Evolutionary conservation across 2,797 vertebrate genomes (phyloP).

Genomic region (Platyrinchus mystaceus): DNA sequence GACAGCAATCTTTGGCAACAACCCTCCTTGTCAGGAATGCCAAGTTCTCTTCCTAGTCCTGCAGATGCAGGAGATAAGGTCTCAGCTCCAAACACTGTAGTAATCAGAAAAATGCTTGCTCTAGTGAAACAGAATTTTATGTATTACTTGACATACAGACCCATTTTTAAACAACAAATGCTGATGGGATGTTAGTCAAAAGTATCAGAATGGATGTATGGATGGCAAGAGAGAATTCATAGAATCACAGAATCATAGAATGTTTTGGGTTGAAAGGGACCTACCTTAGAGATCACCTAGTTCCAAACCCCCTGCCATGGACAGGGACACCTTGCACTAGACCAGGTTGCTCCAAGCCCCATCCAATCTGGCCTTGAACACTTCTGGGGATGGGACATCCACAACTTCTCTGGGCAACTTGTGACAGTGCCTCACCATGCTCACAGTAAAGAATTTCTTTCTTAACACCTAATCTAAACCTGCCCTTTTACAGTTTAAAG

Average conservation of each 20-base stretch:
- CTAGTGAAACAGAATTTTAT: neutral
- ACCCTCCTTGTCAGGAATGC: neutral
- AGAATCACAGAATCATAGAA: neutral
- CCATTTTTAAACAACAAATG: neutral
- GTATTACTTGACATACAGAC: neutral
- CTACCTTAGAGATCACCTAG: neutral
- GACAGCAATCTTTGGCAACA: neutral
- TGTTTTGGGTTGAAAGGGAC: neutral
- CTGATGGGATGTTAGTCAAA: neutral
- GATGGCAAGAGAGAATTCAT: neutral
- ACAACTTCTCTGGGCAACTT: neutral
- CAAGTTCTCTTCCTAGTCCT: neutral
- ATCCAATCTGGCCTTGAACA: neutral
- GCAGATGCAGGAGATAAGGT: neutral
- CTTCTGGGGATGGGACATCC: neutral
- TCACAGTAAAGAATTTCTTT: neutral
- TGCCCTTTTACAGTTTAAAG: neutral
- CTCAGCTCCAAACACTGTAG: neutral
- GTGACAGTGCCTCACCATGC: neutral
- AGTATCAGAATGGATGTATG: neutral
- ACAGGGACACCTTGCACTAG: neutral
- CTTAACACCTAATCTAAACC: neutral
- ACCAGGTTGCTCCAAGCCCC: neutral
- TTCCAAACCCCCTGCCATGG: neutral
- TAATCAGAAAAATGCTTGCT: neutral